Base-by-base conservation (phyloP, 1,140 invertebrate species). In the Himalopsyche phryganea region DNA sequence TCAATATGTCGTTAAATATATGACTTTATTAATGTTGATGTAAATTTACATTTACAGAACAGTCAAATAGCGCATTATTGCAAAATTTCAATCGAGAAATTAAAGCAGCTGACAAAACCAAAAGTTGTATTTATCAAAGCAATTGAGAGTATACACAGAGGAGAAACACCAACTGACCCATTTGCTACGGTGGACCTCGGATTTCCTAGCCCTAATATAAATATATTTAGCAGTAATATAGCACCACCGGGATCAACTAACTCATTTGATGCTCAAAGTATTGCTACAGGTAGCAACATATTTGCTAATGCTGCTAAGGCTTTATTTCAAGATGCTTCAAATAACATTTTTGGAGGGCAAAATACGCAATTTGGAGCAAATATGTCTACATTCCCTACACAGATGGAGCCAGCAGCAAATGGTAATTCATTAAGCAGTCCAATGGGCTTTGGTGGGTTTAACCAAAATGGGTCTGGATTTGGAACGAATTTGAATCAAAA, bases 261-360 rank as follows among this genome's bases (percentile, higher is more conserved):
- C 18, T 28, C 10, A 28, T 14, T 14, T 10, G 40, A 20, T 10
- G 15, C n/a, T 15, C 51, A 54, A 14, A 46, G 32, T 32, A 35
- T n/a, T 17, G 6, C 7, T 32, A 18, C 42, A 4, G 20, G 9
- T 7, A 49, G 6, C 6, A 49, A 49, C 32, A 14, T 58, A 33
- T 58, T 58, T 50, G 55, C 55, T 1, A 32, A 58, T 32, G 55
- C 55, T 23, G 55, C 55, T n/a, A 11, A 58, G 17, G 50, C 1
- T 17, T 19, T 58, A 44, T 58, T 50, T 35, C 55, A 58, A 7
- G 6, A 18, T 18, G 14, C 53, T n/a, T 10, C 47, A 13, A 44
- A 44, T 20, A 17, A 18, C n/a, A 40, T 40, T 1, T 58, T 58
- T 18, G 55, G 55, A 4, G 49, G 7, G 6, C 49, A 51, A 51